Evolutionary conservation across 2,888 invertebrate genomes (phyloP), one percentile per base, ranked within the genome.

Genomic region (Lasiommata megera): DNA sequence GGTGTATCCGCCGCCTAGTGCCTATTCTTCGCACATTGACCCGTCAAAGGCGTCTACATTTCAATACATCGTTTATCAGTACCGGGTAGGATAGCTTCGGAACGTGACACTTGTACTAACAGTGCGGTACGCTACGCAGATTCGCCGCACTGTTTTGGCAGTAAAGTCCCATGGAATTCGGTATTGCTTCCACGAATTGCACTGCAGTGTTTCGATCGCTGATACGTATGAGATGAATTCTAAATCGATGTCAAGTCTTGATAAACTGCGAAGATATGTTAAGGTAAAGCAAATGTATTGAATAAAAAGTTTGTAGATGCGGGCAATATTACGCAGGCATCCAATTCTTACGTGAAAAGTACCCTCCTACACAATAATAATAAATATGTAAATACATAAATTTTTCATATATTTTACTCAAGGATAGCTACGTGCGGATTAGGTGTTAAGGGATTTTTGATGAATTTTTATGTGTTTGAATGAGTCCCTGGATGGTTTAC

Each of bases 21-120:
- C 34, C 34, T 11, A 34, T 9, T 52, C 31, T 41, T 18, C 29
- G 18, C 41, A 17, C 11, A 34, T 9, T 3, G 23, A 34, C 34
- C 8, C 37, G 14, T 54, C 43, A 53, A 36, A 50, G 18, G 16
- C n/a, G 36, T 23, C 9, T 28, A 56, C 50, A 34, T 43, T 56
- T 43, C 56, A 56, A 56, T 56, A 50, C 23, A 43, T 50, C 56
- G 41, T 50, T 50, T 43, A 50, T 41, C 50, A 56, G 43, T 31
- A 23, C 46, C 46, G 46, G 29, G 29, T 31, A 29, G 41, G 52
- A 40, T 34, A 31, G 50, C 23, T 11, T 36, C 9, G 18, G 31
- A 1, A 14, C 52, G 52, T 52, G 52, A 29, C 29, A 17, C 17
- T 40, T 41, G n/a, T 52, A 18, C 18, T 38, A 41, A 52, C 17